Evolutionary conservation across 1,140 invertebrate species (phyloP), one percentile per base, ranked within the genome.

Genomic region (Ditylenchus dipsaci): DNA sequence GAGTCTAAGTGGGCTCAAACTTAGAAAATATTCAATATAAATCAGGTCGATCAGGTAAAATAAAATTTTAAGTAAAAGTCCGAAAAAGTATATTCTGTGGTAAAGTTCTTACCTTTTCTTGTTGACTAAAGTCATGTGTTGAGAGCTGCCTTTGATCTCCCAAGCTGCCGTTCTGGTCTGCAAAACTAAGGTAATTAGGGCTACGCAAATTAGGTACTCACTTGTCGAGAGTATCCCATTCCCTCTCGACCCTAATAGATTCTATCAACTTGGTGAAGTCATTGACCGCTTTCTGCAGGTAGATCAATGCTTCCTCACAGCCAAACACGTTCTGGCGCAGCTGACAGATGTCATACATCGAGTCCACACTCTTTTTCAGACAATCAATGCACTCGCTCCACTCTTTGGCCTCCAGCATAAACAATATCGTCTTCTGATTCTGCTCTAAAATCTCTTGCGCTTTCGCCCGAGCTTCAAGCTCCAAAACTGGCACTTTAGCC

Each of bases 141-240:
- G 49, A 8, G 49, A 21, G 49, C 23, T 53, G 49, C 71, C 71
- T n/a, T 49, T 74, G 26, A 73, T 43, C 42, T 73, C 71, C 72
- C 74, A 73, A 9, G 66, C 67, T 19, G 67, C 49, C 23, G 66
- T 53, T 47, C 49, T 61, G 71, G 71, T 26, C 71, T 45, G 43
- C 71, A 77, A 38, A 71, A 76, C 5, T 17, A 69, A 7, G 19
- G 0, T 67, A 19, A 63, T 53, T 63, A 45, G n/a, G 27, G 7
- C 67, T 47, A 30, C 49, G 7, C 29, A 59, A 71, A 19, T 33
- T 13, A 69, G 65, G n/a, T 21, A 68, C 27, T 11, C 21, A 73
- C 74, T 77, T 77, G 33, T 77, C 71, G 15, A 63, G 58, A 49
- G 76, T 77, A 33, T 73, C 74, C 73, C 73, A 75, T 21, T 78